Conservation (phyloP, 2,797 vertebrate genomes). For the Oreortyx pictus region DNA sequence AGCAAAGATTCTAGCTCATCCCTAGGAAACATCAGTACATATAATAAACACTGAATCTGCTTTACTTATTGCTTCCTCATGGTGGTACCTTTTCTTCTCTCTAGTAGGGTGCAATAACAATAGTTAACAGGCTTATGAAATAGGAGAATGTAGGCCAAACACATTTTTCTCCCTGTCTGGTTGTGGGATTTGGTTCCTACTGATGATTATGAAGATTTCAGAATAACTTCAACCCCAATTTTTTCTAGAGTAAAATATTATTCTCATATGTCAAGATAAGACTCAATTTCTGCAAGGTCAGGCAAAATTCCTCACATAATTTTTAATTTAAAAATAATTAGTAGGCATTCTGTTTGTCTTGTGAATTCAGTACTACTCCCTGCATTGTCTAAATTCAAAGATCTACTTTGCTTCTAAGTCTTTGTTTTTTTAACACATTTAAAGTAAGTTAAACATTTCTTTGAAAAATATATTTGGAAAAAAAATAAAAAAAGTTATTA, state of each 20-base stretch:
- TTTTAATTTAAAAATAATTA: slow-evolving; percentile 29
- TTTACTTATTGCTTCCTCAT: not conserved
- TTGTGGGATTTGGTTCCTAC: not conserved
- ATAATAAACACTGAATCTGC: not conserved
- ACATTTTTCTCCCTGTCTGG: not conserved
- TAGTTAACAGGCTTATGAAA: not conserved
- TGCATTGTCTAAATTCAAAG: not conserved
- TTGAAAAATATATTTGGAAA: not conserved
- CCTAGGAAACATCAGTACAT: not conserved
- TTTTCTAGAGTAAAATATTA: not conserved
- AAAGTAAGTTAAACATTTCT: not conserved
- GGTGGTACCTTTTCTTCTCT: not conserved
- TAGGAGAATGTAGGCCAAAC: not conserved
- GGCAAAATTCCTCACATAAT: not conserved
- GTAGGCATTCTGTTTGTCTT: not conserved
- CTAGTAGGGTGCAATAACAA: not conserved
- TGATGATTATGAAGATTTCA: not conserved
- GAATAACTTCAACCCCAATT: not conserved
- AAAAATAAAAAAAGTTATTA: not conserved
- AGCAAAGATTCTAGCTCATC: not conserved
- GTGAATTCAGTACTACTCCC: not conserved
- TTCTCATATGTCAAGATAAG: not conserved
- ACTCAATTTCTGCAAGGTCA: not conserved
- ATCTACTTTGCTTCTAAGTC: not conserved
- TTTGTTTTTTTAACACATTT: not conserved